Evolutionary conservation across 2,888 invertebrate genomes (phyloP), one percentile per base, ranked within the genome.

Genomic region (Ellobium chinense): DNA sequence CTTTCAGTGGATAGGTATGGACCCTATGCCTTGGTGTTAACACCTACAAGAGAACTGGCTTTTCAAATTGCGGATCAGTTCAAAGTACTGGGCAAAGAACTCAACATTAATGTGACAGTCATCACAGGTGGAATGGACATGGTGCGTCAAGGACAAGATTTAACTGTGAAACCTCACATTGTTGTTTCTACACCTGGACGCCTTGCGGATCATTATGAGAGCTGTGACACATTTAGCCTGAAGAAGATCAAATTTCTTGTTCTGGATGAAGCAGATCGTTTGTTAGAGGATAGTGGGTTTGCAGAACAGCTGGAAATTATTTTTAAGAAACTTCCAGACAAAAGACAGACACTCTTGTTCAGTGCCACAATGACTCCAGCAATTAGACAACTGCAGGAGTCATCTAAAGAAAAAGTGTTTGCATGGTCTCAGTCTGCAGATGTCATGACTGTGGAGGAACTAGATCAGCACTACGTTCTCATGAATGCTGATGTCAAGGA

Each of bases 171-270:
- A 76, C 99, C 99, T 0, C 99, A 99, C 92, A 95, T 99, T 87
- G 97, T 99, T 1, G 96, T 99, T 0, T 97, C 99, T 0, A 99
- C 99, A 92, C 99, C 99, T 0, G 99, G 99, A 0, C 93, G 99
- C 27, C 93, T 99, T 58, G 97, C 97, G 0, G 99, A 99, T 93
- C 98, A 98, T 91, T 94, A 99, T 14, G 95, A 96, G 75, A 97
- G 97, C 87, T 97, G 97, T 83, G 93, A 93, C 83, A 91, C 92
- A 46, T 91, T 93, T 82, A 92, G 89, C 70, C 85, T 93, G 34
- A 90, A 89, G 75, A 91, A 89, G 82, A 91, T 93, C 21, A 91
- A 89, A 81, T 93, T 91, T 86, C 85, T 93, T 84, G 93, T 93
- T 74, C 93, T 99, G 75, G 99, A 99, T 94, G 99, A 99, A 94